phyloP scores from a whole-genome alignment of 2,113 vertebrate genomes.

The human (Homo sapiens) region GRCh38 chrX:7544501-7545000 shows the following conservation, averaged over 20 bases:
- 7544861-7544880: too few relatives aligned
- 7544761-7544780: rapidly evolving
- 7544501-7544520: too few relatives aligned
- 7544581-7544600: rapidly evolving
- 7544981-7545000: neutral
- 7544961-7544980: neutral
- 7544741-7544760: neutral
- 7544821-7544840: neutral
- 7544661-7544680: neutral
- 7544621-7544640: neutral
- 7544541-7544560: rapidly evolving
- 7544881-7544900: neutral
- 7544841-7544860: rapidly evolving
- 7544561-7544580: rapidly evolving
- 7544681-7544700: neutral
- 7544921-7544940: neutral
- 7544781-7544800: neutral
- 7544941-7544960: neutral
- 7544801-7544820: neutral
- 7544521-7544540: rapidly evolving
- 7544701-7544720: neutral
- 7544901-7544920: neutral
- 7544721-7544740: neutral
- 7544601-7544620: neutral
- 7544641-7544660: neutral